These are phyloP conservation scores for Naso thynnoides DNA, from an alignment of 2,797 vertebrate species.

Conservation along the genomic window DNA sequence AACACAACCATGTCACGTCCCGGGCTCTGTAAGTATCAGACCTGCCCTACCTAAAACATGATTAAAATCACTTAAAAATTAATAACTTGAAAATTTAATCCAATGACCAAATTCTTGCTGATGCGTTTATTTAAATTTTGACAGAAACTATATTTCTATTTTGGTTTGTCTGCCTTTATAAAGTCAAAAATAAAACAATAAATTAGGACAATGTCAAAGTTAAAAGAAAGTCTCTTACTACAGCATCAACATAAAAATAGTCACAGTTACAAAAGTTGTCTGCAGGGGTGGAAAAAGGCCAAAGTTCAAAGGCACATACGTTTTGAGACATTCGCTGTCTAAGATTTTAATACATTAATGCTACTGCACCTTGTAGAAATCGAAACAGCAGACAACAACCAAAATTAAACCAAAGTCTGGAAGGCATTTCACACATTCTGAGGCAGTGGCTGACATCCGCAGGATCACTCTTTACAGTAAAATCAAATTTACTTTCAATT, in stretches of 20 bases:
- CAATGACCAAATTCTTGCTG: conserved; percentile 35
- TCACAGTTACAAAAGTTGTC: conserved; percentile 72
- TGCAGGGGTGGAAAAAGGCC: conserved; percentile 47
- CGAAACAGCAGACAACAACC: conserved; percentile 54
- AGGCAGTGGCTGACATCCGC: conserved; percentile 47
- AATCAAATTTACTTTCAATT: conserved; percentile 3
- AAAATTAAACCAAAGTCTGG: conserved; percentile 19
- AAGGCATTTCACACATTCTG: conserved; percentile 57
- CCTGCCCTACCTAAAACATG: neutral
- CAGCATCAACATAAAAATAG: conserved; percentile 53
- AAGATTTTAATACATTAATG: conserved; percentile 35
- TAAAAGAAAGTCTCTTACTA: conserved; percentile 54
- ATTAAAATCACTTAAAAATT: neutral
- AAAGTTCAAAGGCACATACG: conserved; percentile 70
- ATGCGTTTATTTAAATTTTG: conserved; percentile 76
- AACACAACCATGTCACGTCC: too few species aligned
- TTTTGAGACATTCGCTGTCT: conserved; percentile 63
- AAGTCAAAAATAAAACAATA: conserved; percentile 71
- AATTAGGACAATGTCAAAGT: conserved; percentile 70
- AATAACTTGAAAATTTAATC: conserved; percentile 2
- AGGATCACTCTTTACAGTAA: conserved; percentile 42
- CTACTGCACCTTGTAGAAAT: conserved; percentile 34
- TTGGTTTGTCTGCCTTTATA: conserved; percentile 58
- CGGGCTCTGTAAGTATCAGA: too few species aligned
- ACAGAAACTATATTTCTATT: conserved; percentile 53